These are phyloP conservation scores for Saccostrea echinata DNA, from an alignment of 1,140 invertebrate genomes.

Conservation along the genomic window DNA sequence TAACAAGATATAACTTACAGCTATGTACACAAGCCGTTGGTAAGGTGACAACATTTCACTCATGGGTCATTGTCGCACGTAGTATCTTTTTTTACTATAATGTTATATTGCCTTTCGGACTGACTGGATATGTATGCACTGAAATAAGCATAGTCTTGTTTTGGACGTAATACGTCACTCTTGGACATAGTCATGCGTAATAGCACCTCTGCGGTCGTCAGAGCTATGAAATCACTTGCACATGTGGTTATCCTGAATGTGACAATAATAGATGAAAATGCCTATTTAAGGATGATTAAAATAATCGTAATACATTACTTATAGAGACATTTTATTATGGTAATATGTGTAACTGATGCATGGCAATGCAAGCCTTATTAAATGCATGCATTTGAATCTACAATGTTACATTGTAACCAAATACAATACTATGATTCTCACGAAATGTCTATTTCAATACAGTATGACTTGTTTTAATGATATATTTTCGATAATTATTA, in stretches of 20 bases:
- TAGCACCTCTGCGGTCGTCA: not conserved
- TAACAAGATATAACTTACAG: slow-evolving; percentile 4
- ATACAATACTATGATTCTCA: too few species aligned
- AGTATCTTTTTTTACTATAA: not conserved
- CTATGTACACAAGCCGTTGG: not conserved
- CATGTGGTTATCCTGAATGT: not conserved
- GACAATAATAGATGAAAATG: not conserved
- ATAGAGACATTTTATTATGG: too few species aligned
- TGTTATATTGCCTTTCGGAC: not conserved
- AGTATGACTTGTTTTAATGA: too few species aligned
- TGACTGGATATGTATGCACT: not conserved
- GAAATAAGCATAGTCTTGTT: not conserved
- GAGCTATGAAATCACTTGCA: not conserved
- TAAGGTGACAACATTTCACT: not conserved
- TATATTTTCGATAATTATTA: too few species aligned
- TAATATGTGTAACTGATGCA: too few species aligned
- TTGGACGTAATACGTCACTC: not conserved
- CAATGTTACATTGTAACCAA: too few species aligned
- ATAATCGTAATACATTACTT: too few species aligned
- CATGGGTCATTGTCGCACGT: not conserved
- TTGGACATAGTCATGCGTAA: not conserved
- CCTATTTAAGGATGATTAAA: not conserved
- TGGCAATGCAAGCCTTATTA: too few species aligned
- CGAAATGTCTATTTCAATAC: too few species aligned
- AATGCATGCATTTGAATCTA: too few species aligned